Percentiles rank a stretch among this genome's conserved stretches.
Evolutionary conservation across 2,797 vertebrate species (phyloP).

Genomic region (Apodemus agrarius): DNA sequence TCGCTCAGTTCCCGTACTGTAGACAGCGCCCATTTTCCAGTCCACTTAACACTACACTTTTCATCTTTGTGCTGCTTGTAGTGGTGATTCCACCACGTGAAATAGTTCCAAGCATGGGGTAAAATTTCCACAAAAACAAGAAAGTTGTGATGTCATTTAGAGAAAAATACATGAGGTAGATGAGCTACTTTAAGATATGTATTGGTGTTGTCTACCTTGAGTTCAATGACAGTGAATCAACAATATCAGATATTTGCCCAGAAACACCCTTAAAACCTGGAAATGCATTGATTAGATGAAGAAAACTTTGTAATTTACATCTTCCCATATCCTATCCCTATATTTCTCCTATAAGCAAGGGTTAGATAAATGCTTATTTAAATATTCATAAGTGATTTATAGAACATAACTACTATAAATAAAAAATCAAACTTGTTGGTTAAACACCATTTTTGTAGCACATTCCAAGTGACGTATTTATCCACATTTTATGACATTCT

Average conservation of each 20-base stretch:
- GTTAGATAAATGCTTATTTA: not conserved
- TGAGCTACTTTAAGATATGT: not conserved
- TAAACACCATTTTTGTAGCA: not conserved
- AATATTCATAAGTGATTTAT: not conserved
- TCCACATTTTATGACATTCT: not conserved
- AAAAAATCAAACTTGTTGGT: not conserved
- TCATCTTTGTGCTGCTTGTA: not conserved
- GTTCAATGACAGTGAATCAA: slow-evolving; percentile 28
- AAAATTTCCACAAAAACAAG: not conserved
- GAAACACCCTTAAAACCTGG: not conserved
- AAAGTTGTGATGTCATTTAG: not conserved
- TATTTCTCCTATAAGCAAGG: not conserved
- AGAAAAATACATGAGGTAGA: not conserved
- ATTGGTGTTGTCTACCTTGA: not conserved
- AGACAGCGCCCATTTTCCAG: not conserved
- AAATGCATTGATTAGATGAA: not conserved
- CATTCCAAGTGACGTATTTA: not conserved
- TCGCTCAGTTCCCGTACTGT: not conserved
- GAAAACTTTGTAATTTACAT: not conserved
- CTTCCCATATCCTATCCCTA: not conserved
- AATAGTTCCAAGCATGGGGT: not conserved
- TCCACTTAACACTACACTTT: not conserved
- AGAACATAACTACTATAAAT: not conserved
- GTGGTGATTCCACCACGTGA: not conserved
- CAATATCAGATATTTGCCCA: not conserved